A percentile compares a stretch with the other conserved stretches of the same genome.
phyloP scores from a whole-genome alignment of 2,797 vertebrate species.

The Anguilla marmorata region DNA sequence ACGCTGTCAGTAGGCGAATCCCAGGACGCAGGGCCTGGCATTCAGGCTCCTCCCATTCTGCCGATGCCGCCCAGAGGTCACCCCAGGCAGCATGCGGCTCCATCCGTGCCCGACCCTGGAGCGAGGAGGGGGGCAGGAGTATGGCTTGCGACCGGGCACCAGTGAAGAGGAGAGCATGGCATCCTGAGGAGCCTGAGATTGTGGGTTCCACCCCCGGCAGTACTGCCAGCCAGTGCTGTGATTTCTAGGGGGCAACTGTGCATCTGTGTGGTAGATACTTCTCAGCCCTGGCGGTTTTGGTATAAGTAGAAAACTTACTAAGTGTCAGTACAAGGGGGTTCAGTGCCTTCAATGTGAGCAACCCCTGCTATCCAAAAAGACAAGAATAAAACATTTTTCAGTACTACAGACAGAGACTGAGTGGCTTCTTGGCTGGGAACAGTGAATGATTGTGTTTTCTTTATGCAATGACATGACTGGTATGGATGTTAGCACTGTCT shows the following conservation, averaged over 20 bases:
- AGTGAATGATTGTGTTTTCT: background rate
- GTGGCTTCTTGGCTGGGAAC: background rate
- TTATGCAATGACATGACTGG: background rate
- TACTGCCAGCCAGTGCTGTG: background rate
- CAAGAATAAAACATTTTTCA: background rate
- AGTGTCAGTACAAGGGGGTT: background rate
- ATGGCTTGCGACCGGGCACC: constrained; percentile 55
- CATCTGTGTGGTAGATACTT: background rate
- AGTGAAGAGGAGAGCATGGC: constrained; percentile 76
- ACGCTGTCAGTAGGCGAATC: constrained; percentile 23
- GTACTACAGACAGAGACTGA: background rate
- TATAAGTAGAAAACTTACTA: background rate
- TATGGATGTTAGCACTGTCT: background rate
- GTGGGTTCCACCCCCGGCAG: constrained; percentile 30
- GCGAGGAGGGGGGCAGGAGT: constrained; percentile 61
- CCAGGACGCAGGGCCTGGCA: constrained; percentile 68
- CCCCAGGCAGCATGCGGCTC: constrained; percentile 39
- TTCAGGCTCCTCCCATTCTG: constrained; percentile 70
- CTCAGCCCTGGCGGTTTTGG: background rate
- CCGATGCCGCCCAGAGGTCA: constrained; percentile 62
- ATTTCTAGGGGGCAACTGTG: background rate
- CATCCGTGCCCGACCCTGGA: constrained; percentile 58
- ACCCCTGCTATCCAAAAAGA: background rate
- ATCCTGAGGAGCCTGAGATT: constrained; percentile 51
- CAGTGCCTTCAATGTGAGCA: background rate